Conservation (phyloP, 2,113 vertebrate species). For the Rhipidura dahli region DNA sequence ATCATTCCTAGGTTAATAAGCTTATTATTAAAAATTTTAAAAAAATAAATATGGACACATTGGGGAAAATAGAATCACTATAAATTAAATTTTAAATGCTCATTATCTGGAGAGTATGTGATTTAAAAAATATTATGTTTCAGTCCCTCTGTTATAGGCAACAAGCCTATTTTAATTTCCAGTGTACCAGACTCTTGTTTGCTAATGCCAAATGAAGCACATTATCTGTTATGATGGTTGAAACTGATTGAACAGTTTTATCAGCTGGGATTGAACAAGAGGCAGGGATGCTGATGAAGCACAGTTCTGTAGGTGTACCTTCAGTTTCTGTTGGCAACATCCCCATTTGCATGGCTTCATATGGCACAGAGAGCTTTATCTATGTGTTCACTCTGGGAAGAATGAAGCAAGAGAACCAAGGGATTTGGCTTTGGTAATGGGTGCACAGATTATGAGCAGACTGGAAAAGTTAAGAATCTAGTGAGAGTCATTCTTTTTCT, state of each 20-base stretch:
- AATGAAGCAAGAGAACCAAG: not conserved
- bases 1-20: not conserved
- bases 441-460: not conserved
- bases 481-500: not conserved
- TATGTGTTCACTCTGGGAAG: not conserved
- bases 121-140: not conserved
- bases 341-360: not conserved
- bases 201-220: not conserved
- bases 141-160: not conserved
- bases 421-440: not conserved
- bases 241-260: conserved; percentile 43
- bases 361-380: not conserved
- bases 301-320: not conserved
- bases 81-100: conserved; percentile 25
- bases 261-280: conserved; percentile 12
- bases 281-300: conserved; percentile 14
- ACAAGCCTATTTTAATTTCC: conserved; percentile 3
- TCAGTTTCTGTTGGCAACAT: not conserved
- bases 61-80: not conserved
- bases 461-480: not conserved
- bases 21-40: not conserved
- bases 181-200: not conserved
- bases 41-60: not conserved
- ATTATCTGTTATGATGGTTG: conserved; percentile 10
- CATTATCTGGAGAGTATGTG: not conserved